Base-by-base conservation (phyloP, 2,797 vertebrate species). In the Halcyon badia region DNA sequence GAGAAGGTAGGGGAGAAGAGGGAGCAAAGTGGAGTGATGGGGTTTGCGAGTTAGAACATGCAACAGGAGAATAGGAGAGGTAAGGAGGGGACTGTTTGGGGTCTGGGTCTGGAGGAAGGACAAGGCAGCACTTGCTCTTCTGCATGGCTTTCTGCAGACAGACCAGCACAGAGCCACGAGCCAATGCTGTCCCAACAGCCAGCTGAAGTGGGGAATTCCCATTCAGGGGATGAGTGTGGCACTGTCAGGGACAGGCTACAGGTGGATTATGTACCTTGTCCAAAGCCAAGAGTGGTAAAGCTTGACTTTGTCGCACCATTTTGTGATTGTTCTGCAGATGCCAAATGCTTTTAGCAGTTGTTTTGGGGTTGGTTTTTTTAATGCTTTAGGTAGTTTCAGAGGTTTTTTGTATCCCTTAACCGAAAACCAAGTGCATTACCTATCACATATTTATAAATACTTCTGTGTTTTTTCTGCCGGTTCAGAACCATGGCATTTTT, bases 231-330 rank as follows among this genome's bases (percentile, higher is more conserved):
- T 78, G 78, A 42, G 19, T 11, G 65, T 21, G 3, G 7, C 52
- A 1, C 49, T 85, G 71, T 37, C 60, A 42, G 65, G 56, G 25
- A 48, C 70, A 51, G 73, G 62, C 52, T 83, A 11, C 54, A 62
- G 31, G 52, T 61, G 69, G n/a, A 44, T 57, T 42, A 17, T 1
- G 0, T 33, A 9, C 0, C 0, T 20, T 37, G 9, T 33, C 51
- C 73, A 46, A 39, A 58, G 35, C 17, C 39, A 62, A 28, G 35
- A 42, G 19, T 6, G n/a, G 12, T 20, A 54, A 83, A 61, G 33
- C 25, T 72, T 57, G 31, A 16, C 76, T 72, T 60, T 1, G 0
- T 42, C 5, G 3, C 24, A 17, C 18, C 4, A 0, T 58, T 78
- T 83, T 51, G 22, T 58, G 37, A 15, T 81, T 41, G 15, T 66